Conservation (phyloP, 2,113 vertebrate species). For the western clawed frog (Xenopus tropicalis) region UCB_Xtro_10.0 CM004449.2:77873501-77874000, state of each 20-base stretch:
- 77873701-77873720: not conserved
- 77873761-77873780: not conserved
- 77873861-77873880: too few relatives aligned
- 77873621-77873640: slow-evolving; percentile 14
- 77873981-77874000: too few relatives aligned
- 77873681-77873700: not conserved
- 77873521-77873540: not conserved
- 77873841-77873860: too few relatives aligned
- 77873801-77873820: not conserved
- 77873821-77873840: too few relatives aligned
- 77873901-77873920: too few relatives aligned
- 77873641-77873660: slow-evolving; percentile 22
- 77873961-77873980: too few relatives aligned
- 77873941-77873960: too few relatives aligned
- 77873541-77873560: slow-evolving; percentile 24
- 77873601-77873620: slow-evolving; percentile 11
- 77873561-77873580: slow-evolving; percentile 12
- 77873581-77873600: not conserved
- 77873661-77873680: slow-evolving; percentile 11
- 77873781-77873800: not conserved
- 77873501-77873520: slow-evolving; percentile 2
- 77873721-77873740: slow-evolving; percentile 14
- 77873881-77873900: too few relatives aligned
- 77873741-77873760: not conserved
- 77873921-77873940: too few relatives aligned